A percentile compares a stretch with the other conserved stretches of the same genome.
phyloP scores from a whole-genome alignment of 2,113 vertebrate genomes.

The Mirza zaza region DNA sequence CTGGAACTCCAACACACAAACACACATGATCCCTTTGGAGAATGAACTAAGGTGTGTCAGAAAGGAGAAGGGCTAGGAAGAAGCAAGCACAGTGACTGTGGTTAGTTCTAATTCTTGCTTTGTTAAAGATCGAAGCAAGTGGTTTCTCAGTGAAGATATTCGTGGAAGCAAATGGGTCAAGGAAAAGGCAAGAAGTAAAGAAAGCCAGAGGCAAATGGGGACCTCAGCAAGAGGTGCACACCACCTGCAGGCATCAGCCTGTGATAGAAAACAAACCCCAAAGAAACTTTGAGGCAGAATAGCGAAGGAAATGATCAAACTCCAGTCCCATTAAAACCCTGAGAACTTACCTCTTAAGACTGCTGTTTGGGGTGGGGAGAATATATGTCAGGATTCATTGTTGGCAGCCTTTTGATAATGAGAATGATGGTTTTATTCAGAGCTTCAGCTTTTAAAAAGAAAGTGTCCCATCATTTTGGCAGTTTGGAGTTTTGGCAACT shows the following conservation, averaged over 20 bases:
- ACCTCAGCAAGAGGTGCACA: background rate
- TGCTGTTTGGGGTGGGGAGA: background rate
- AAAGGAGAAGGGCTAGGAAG: background rate
- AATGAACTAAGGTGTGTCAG: conserved; percentile 22
- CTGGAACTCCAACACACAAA: background rate
- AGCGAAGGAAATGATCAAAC: background rate
- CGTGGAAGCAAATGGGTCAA: conserved; percentile 45
- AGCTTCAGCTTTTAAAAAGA: background rate
- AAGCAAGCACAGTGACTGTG: background rate
- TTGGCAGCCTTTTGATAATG: conserved; percentile 43
- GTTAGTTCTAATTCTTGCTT: background rate
- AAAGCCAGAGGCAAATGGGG: conserved; percentile 39
- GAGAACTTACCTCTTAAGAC: background rate
- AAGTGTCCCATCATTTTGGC: background rate
- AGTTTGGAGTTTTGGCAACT: conserved; percentile 18
- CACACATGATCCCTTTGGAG: conserved; percentile 41
- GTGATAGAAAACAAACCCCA: background rate
- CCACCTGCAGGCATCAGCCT: background rate
- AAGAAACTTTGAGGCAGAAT: background rate
- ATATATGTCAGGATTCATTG: background rate
- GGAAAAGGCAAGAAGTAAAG: background rate
- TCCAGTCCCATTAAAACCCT: background rate
- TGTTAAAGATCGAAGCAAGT: background rate
- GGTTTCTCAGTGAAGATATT: conserved; percentile 65
- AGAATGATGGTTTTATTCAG: background rate